Percentiles rank a stretch among this genome's conserved stretches.
phyloP scores from a whole-genome alignment of 2,113 vertebrate genomes.

The Muntiacus reevesi region DNA sequence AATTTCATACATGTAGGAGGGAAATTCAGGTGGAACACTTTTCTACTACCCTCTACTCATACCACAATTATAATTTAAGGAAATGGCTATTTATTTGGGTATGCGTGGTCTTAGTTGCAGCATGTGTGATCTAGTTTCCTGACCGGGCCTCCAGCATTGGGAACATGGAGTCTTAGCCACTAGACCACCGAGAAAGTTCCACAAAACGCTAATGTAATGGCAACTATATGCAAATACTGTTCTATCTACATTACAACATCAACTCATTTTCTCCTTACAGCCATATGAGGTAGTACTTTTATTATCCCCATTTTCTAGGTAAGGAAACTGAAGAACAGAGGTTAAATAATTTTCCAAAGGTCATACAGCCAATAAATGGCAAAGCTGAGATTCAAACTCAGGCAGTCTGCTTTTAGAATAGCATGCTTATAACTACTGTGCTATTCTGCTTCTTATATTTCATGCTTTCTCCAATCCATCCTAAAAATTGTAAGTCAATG shows the following conservation, averaged over 20 bases:
- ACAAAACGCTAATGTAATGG: not conserved
- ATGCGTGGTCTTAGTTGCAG: not conserved
- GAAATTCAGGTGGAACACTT: not conserved
- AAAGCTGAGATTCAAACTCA: not conserved
- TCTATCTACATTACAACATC: not conserved
- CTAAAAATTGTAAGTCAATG: conserved; percentile 5
- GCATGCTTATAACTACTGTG: not conserved
- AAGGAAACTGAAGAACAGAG: conserved; percentile 3
- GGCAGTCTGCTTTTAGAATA: not conserved
- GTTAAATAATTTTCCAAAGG: not conserved
- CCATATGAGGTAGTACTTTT: not conserved
- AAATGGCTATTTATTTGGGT: not conserved
- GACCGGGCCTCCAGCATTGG: not conserved
- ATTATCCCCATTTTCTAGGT: not conserved
- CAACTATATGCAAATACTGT: not conserved
- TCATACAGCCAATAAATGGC: not conserved
- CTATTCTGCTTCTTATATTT: not conserved
- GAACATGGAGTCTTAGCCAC: not conserved
- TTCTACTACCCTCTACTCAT: not conserved
- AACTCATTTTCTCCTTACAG: not conserved
- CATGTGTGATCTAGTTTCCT: not conserved
- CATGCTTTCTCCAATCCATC: not conserved
- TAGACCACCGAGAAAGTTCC: not conserved
- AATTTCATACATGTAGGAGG: not conserved
- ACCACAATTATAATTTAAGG: not conserved